phyloP scores from a whole-genome alignment of 2,113 vertebrate genomes.

The Pardalotus punctatus region DNA sequence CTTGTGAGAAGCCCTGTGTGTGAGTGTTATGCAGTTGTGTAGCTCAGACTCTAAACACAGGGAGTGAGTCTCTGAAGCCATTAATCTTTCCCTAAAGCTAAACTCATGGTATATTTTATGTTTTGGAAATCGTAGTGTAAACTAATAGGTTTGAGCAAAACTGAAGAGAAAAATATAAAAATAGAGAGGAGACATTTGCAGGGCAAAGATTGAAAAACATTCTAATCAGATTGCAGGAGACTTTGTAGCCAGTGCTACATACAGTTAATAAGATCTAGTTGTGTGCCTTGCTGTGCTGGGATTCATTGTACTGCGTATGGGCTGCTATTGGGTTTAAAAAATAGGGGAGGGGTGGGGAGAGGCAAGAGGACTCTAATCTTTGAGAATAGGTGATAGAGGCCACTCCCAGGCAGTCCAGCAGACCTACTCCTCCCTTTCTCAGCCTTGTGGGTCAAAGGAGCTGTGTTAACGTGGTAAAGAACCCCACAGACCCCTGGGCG shows the following conservation, averaged over 20 bases:
- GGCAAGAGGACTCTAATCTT: neutral
- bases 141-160: neutral
- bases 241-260: neutral
- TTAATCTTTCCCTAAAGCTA: neutral
- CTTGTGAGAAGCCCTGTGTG: neutral
- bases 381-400: neutral
- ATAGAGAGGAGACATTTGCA: neutral
- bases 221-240: neutral
- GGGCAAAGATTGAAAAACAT: neutral
- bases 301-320: neutral
- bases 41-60: neutral
- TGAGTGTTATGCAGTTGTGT: neutral
- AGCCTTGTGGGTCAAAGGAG: neutral
- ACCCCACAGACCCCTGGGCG: too few species aligned
- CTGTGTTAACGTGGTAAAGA: neutral
- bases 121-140: neutral
- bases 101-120: neutral
- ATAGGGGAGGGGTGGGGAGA: rapidly evolving
- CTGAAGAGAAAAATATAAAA: neutral
- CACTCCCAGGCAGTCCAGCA: neutral
- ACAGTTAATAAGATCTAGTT: neutral
- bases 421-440: neutral
- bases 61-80: neutral
- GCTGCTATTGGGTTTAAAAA: neutral
- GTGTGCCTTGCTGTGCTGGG: neutral